phyloP scores from a whole-genome alignment of 2,888 invertebrate genomes.

The Suillia variegata region DNA sequence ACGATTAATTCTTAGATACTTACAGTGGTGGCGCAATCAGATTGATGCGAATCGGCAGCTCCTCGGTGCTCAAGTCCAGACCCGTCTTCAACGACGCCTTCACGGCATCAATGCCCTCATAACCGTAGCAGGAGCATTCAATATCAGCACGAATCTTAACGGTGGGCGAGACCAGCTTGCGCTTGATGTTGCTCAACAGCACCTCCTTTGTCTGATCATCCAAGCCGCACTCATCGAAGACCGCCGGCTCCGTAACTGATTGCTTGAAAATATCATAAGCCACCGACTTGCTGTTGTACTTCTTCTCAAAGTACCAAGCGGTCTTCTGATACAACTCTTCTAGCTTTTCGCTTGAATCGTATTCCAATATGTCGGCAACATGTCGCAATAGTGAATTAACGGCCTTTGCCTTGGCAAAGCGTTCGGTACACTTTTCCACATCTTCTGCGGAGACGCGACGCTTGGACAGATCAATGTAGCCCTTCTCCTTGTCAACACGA shows the following conservation, averaged over 20 bases:
- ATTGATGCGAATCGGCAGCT: constrained; percentile 97
- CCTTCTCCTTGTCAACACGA: constrained; percentile 99
- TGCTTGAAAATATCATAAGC: constrained; percentile 99
- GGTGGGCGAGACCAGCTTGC: constrained; percentile 96
- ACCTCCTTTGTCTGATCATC: constrained; percentile 92
- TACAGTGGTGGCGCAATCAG: constrained; percentile 96
- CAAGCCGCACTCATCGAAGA: constrained; percentile 93
- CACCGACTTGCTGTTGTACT: constrained; percentile 93
- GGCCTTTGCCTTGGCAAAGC: constrained; percentile 97
- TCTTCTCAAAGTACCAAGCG: constrained; percentile 98
- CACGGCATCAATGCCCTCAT: constrained; percentile 99
- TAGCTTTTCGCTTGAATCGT: constrained; percentile 87
- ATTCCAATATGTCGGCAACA: constrained; percentile 92
- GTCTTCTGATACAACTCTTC: constrained; percentile 95
- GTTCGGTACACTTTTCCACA: constrained; percentile 96
- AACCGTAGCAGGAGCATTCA: constrained; percentile 93
- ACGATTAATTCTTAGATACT: constrained; percentile 29
- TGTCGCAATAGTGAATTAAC: constrained; percentile 97
- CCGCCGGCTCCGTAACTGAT: constrained; percentile 92
- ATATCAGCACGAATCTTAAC: constrained; percentile 93
- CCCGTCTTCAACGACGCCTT: constrained; percentile 91
- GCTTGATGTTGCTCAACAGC: constrained; percentile 89
- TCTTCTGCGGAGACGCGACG: constrained; percentile 98
- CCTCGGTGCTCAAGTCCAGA: constrained; percentile 86
- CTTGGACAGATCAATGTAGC: constrained; percentile 99